Evolutionary conservation across 2,888 invertebrate species (phyloP).

Genomic region (Rhyacophila evoluta): DNA sequence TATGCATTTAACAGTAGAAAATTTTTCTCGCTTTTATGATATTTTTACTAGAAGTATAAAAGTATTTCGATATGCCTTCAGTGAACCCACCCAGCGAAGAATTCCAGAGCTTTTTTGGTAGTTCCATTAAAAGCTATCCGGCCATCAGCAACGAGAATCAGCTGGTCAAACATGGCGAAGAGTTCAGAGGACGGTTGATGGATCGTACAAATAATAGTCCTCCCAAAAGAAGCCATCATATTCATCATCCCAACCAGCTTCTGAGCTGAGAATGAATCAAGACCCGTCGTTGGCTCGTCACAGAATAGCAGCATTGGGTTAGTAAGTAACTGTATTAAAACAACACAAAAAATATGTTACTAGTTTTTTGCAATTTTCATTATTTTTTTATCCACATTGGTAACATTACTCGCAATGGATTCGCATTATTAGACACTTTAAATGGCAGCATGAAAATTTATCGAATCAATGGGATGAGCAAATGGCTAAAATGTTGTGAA

Average conservation of each 20-base stretch:
- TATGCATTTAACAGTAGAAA: no score
- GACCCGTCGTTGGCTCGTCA: constrained; percentile 95
- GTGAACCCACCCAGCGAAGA: constrained; percentile 76
- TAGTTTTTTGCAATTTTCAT: no score
- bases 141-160: constrained; percentile 88
- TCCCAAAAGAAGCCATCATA: constrained; percentile 79
- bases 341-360: no score
- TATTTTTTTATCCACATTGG: no score
- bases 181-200: constrained; percentile 94
- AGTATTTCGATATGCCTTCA: no score
- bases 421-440: no score
- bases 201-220: constrained; percentile 92
- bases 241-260: constrained; percentile 81
- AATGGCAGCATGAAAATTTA: no score
- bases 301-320: constrained; percentile 94
- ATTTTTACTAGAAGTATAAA: no score
- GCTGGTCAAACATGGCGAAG: constrained; percentile 83
- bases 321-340: constrained; percentile 76
- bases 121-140: constrained; percentile 87
- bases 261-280: constrained; percentile 93
- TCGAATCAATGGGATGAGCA: no score
- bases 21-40: background rate
- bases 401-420: no score
- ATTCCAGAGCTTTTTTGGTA: constrained; percentile 73
- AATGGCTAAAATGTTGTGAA: no score